Conservation (phyloP, 92 coral and sea anemone genomes). For the Siderastrea siderea region DNA sequence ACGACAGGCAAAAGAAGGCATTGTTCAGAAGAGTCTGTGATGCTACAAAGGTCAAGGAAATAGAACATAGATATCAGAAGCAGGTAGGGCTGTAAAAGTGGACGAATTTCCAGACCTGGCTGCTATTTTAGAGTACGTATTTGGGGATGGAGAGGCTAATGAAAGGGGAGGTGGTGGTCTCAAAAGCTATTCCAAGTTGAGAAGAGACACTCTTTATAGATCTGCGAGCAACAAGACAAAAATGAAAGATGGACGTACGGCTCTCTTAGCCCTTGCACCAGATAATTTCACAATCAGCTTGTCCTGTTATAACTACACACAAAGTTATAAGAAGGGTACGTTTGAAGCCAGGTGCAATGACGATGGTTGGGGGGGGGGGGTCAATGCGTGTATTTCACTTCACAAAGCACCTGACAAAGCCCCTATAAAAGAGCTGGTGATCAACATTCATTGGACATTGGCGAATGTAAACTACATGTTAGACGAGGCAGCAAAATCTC, state of each 20-base stretch:
- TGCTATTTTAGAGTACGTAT: conserved; percentile 50
- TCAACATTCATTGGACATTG: conserved; percentile 44
- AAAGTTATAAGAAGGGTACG: conserved; percentile 56
- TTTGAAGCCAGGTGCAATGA: conserved; percentile 62
- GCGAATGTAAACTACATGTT: conserved; percentile 49
- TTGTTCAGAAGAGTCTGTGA: neutral
- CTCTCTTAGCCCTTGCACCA: conserved; percentile 22
- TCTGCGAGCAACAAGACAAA: conserved; percentile 59
- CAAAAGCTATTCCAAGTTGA: conserved; percentile 64
- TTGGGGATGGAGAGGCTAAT: conserved; percentile 64
- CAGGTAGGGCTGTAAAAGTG: conserved; percentile 61
- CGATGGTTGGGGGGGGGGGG: conserved; percentile 41
- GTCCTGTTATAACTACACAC: conserved; percentile 61
- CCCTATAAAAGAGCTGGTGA: conserved; percentile 47
- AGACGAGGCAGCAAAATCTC: conserved; percentile 24
- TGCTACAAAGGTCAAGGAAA: neutral
- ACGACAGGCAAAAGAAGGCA: neutral
- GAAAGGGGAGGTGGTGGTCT: conserved; percentile 65
- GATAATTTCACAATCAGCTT: conserved; percentile 42
- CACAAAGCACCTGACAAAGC: conserved; percentile 62
- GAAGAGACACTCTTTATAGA: conserved; percentile 46
- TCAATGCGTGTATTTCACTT: conserved; percentile 56
- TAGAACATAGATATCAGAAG: neutral
- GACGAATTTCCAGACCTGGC: conserved; percentile 79
- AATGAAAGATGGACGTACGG: conserved; percentile 59